These are phyloP conservation scores for Motacilla alba DNA, from an alignment of 2,113 vertebrate species.

Conservation along the genomic window DNA sequence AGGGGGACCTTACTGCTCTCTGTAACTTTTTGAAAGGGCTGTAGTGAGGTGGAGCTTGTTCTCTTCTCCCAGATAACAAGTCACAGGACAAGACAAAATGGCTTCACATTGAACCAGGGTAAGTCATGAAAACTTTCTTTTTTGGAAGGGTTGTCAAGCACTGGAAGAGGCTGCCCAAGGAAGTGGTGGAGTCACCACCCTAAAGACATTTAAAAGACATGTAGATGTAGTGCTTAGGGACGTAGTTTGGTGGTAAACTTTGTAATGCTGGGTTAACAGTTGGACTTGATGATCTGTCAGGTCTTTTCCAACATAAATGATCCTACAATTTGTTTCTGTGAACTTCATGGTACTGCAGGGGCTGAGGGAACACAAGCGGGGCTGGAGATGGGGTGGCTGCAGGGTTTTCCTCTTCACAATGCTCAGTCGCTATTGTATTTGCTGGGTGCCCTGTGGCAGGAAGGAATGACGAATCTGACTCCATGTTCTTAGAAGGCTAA, in stretches of 20 bases:
- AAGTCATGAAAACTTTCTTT: not conserved
- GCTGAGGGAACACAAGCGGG: rapidly evolving
- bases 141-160: not conserved
- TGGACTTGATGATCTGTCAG: not conserved
- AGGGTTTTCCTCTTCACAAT: not conserved
- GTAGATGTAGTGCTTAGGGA: not conserved
- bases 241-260: not conserved
- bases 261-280: not conserved
- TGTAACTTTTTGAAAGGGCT: not conserved
- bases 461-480: too few species aligned
- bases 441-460: too few species aligned
- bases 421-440: not conserved
- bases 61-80: not conserved
- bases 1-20: not conserved
- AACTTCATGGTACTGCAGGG: not conserved
- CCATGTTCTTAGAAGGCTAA: too few species aligned
- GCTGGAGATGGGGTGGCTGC: not conserved
- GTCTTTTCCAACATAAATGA: not conserved
- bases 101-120: not conserved
- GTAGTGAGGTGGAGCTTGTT: not conserved
- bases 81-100: not conserved
- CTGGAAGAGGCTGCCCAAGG: not conserved
- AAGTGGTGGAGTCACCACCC: not conserved
- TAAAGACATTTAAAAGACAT: not conserved
- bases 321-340: not conserved